Evolutionary conservation across 1,140 invertebrate genomes (phyloP).

Genomic region (Drosophila virilis): DNA sequence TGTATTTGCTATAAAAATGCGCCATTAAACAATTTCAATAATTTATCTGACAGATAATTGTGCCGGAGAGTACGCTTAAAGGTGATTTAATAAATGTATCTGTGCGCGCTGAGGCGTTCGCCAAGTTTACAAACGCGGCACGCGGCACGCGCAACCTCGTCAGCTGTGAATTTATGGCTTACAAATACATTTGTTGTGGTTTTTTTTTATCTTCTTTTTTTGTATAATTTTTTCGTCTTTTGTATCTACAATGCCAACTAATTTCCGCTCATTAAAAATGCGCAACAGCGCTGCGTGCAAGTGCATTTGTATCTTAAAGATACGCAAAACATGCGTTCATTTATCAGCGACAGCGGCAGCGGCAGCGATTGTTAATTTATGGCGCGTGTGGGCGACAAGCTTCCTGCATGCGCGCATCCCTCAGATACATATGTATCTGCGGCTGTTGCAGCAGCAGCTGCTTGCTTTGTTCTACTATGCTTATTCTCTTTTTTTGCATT

Average conservation of each 20-base stretch:
- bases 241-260: constrained; percentile 67
- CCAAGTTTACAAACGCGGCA: constrained; percentile 19
- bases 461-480: not conserved
- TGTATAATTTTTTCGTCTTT: not conserved
- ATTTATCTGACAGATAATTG: constrained; percentile 74
- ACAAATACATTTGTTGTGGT: constrained; percentile 33
- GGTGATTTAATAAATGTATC: constrained; percentile 49
- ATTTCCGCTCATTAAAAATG: constrained; percentile 81
- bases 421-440: constrained; percentile 32
- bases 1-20: constrained; percentile 10
- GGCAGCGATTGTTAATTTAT: constrained; percentile 64
- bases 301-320: constrained; percentile 72
- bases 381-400: constrained; percentile 61
- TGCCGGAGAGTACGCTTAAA: constrained; percentile 23
- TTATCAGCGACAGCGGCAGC: constrained; percentile 54
- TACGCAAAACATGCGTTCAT: constrained; percentile 76
- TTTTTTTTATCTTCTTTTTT: not conserved
- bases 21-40: constrained; percentile 59
- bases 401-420: constrained; percentile 45
- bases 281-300: constrained; percentile 41
- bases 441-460: not conserved
- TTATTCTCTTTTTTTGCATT: not conserved
- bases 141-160: constrained; percentile 46
- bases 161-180: constrained; percentile 64
- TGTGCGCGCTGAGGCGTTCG: constrained; percentile 1